These are phyloP conservation scores for Bombycilla garrulus DNA, from an alignment of 2,113 vertebrate species.

Conservation along the genomic window DNA sequence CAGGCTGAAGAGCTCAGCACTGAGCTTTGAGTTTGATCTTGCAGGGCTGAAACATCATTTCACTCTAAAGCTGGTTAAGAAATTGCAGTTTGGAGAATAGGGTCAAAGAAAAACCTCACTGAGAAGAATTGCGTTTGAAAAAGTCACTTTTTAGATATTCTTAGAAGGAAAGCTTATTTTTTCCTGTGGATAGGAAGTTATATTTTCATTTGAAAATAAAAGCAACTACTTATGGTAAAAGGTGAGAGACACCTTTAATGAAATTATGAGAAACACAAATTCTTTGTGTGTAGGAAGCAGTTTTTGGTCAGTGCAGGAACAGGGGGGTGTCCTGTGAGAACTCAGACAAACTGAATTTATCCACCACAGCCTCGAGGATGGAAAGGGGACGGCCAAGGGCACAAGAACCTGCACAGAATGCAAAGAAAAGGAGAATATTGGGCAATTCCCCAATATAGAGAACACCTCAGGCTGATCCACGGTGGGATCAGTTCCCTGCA, in stretches of 20 bases:
- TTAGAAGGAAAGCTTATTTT: not conserved
- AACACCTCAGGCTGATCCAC: not conserved
- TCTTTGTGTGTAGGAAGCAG: not conserved
- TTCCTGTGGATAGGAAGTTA: not conserved
- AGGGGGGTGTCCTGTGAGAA: not conserved
- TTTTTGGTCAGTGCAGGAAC: not conserved
- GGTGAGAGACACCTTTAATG: not conserved
- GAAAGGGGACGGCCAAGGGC: not conserved
- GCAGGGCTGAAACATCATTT: not conserved
- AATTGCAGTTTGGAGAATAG: not conserved
- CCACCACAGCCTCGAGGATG: not conserved
- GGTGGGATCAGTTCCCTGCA: not conserved
- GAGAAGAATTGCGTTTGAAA: not conserved
- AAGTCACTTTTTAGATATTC: not conserved
- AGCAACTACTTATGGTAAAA: not conserved
- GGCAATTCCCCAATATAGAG: not conserved
- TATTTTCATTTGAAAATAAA: not conserved
- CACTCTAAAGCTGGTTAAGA: not conserved
- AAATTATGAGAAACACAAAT: not conserved
- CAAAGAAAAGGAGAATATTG: not conserved
- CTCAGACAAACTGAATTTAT: not conserved
- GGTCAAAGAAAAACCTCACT: not conserved
- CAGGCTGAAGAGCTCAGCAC: not conserved
- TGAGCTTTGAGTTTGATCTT: not conserved
- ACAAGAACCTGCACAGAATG: not conserved